Evolutionary conservation across 2,797 vertebrate genomes (phyloP), one percentile per base, ranked within the genome.

Genomic region (Hemitrygon akajei): DNA sequence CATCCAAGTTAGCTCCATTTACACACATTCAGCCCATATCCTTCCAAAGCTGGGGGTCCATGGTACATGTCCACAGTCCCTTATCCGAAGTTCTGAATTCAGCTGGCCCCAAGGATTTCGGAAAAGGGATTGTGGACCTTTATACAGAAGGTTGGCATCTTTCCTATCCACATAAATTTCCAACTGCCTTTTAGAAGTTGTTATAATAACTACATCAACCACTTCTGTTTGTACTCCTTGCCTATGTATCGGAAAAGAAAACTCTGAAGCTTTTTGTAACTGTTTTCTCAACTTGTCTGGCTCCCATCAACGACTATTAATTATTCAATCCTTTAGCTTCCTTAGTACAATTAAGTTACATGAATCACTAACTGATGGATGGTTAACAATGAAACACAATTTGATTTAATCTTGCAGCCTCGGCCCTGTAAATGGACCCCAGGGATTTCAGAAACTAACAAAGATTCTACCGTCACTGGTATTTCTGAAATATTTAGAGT

Each of bases 401-500:
- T 94, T 93, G 20, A 20, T 94, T 91, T 89, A 94, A 84, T 94
- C 69, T 95, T 95, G 37, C 93, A 99, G 98, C 81, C 95, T 99
- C 47, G 98, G 98, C 76, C 97, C 97, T 12, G 94, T 94, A n/a
- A 96, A 95, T 4, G 97, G 97, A 79, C 96, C 97, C 20, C 95
- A 96, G 93, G 97, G 96, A 93, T 96, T 99, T 94, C 96, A 96
- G 63, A 97, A 95, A 84, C 96, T 99, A 0, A 97, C 96, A 94
- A 96, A 96, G 94, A 96, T 98, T 94, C 97, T 99, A 16, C 96
- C 97, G 5, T 97, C 96, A 2, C 97, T 99, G 92, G 96, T 97
- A 0, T 97, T 97, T 79, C 97, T 99, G 30, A 97, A 96, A 93
- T 97, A 98, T 93, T 96, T 99, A 94, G 98, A 99, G 98, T 99